These are phyloP conservation scores for Acrocephalus kingi DNA, from an alignment of 2,113 vertebrate genomes.

Conservation along the genomic window DNA sequence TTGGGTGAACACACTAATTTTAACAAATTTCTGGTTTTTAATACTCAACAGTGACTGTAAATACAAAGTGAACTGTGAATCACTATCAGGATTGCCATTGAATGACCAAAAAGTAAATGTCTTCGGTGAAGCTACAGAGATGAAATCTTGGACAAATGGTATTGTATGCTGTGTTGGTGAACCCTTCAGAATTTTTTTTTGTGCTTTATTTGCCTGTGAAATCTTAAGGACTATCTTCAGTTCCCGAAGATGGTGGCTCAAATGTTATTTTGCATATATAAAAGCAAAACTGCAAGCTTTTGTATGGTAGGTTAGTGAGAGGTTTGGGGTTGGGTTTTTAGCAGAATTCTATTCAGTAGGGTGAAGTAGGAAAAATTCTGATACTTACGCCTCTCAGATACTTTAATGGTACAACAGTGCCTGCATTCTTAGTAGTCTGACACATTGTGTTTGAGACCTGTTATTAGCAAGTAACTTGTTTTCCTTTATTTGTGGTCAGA, in stretches of 20 bases:
- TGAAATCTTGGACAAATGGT: constrained; percentile 65
- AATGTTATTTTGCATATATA: neutral
- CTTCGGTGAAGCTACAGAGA: constrained; percentile 1
- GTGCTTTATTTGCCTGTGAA: neutral
- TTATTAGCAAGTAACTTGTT: neutral
- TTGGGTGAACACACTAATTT: neutral
- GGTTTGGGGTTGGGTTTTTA: neutral
- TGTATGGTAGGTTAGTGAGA: neutral
- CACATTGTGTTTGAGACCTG: neutral
- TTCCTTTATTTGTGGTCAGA: neutral
- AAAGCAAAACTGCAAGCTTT: neutral
- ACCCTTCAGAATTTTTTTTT: neutral
- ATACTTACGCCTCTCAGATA: neutral
- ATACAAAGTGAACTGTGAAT: neutral
- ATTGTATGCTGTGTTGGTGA: constrained; percentile 9
- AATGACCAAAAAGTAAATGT: neutral
- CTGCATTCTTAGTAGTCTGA: neutral
- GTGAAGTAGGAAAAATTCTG: neutral
- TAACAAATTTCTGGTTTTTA: neutral
- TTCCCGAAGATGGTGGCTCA: neutral
- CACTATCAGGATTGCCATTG: neutral
- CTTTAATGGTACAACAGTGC: neutral
- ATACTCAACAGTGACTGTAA: constrained; percentile 42
- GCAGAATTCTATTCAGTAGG: neutral
- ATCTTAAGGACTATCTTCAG: neutral